phyloP scores from a whole-genome alignment of 2,888 invertebrate genomes.

The Yponomeuta malinellus region DNA sequence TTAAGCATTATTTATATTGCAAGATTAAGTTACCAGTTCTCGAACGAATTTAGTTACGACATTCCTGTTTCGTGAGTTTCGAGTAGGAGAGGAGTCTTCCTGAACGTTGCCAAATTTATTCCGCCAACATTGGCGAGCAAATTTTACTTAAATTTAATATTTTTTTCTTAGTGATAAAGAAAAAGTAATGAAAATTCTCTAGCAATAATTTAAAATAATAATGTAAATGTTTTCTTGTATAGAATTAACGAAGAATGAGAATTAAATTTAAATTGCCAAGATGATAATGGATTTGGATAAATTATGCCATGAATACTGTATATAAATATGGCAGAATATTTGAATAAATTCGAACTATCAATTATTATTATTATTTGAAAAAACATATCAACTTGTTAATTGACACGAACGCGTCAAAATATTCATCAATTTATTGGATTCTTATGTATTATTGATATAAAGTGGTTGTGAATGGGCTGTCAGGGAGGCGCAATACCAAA shows the following conservation, averaged over 20 bases:
- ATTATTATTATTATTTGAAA: conserved; percentile 28
- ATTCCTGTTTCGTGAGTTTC: conserved; percentile 66
- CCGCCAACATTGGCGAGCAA: conserved; percentile 70
- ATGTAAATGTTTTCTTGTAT: conserved; percentile 74
- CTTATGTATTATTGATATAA: background rate
- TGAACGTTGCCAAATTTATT: conserved; percentile 73
- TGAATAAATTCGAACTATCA: conserved; percentile 22
- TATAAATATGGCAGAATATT: conserved; percentile 33
- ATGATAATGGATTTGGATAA: conserved; percentile 40
- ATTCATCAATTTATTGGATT: conserved; percentile 27
- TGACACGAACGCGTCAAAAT: conserved; percentile 35
- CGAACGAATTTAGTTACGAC: conserved; percentile 72
- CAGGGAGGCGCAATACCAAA: background rate
- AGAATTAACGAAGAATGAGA: conserved; percentile 46
- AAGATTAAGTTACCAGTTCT: conserved; percentile 67
- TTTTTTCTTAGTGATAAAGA: conserved; percentile 41
- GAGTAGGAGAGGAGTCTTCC: conserved; percentile 75
- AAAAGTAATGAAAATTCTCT: conserved; percentile 69
- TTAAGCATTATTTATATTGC: conserved; percentile 49
- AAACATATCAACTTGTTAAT: conserved; percentile 44
- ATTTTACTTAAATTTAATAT: conserved; percentile 48
- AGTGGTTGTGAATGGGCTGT: background rate
- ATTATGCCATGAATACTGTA: conserved; percentile 40
- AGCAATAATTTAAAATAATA: conserved; percentile 69
- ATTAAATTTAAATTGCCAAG: background rate